Evolutionary conservation across 2,113 vertebrate species (phyloP), one percentile per base, ranked within the genome.

Genomic region (Tenebrosternarchus preto): DNA sequence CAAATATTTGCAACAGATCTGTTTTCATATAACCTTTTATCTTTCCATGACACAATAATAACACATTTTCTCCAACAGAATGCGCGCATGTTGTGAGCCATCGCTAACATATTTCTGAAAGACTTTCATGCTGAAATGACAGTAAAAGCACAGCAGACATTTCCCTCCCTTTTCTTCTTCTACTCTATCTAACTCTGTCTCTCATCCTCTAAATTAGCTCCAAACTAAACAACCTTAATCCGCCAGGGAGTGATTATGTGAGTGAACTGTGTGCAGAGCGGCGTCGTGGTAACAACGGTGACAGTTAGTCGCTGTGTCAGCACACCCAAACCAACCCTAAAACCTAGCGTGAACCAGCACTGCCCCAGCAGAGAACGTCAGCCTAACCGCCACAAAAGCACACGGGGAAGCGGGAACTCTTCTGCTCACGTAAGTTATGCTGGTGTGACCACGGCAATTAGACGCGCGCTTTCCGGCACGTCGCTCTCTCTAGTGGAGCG

Each of bases 361-460:
- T 53, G 72, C 43, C 4, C 36, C 19, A 72, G 29, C 57, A 71
- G 2, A 60, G 69, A 73, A 64, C n/a, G 39, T 22, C 67, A 22
- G 66, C 66, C 71, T 39, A 39, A 90, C 87, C 85, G 89, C 91
- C 91, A 8, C 88, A 87, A 90, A 88, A 88, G 86, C 84, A 89
- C 88, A 90, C 92, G 90, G 92, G 85, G n/a, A 27, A 87, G 82
- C 87, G 86, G 86, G 90, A 90, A 85, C 87, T 83, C 84, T 86
- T 87, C 88, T 72, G 81, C 82, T 80, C 84, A 87, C 83, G 85
- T 64, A 85, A 84, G 43, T 82, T 88, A 61, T 84, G 87, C 87
- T 78, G 88, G 83, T 88, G 89, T 92, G 91, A 91, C 83, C 87
- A 87, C 84, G 82, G 91, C 91, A 93, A 93, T 92, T 93, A 91